Evolutionary conservation across 2,888 invertebrate genomes (phyloP), one percentile per base, ranked within the genome.

Genomic region (Drosophila meridiana): DNA sequence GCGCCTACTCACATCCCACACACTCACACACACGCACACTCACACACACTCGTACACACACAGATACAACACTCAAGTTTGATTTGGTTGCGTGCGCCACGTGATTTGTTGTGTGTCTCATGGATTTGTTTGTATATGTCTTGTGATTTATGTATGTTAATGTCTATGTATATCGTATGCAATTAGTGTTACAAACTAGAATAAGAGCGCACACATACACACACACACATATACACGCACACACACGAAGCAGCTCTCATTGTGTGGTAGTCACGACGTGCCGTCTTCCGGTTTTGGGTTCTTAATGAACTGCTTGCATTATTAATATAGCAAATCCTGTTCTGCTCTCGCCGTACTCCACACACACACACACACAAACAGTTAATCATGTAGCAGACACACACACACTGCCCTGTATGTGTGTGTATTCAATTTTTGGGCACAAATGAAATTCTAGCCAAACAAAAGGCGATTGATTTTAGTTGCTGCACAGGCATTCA

Each of bases 111-210:
- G 72, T 59, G 38, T 42, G 58, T 64, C 57, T 47, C 69, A 34
- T n/a, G 53, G 53, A 55, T 64, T 77, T 69, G 47, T 75, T 60
- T 60, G 64, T 67, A 42, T 77, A 59, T 53, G 42, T 48, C 42
- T 30, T 66, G 64, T 67, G 69, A 78, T 81, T 65, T 68, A 67
- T 80, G 62, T 78, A 60, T 81, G 69, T 81, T 56, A 67, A 73
- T 82, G 68, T 64, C 42, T 62, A 52, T 65, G 70, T 83, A 68
- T 76, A 63, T 76, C 58, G 72, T 71, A 62, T 79, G 82, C 85
- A 83, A 83, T 83, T 83, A 83, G 83, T 87, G 64, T 67, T 68
- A 76, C 82, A 71, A 69, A 68, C 76, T 79, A 66, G 63, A 57
- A 65, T 78, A 73, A 64, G 53, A 62, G 62, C 57, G 34, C 42